phyloP scores from a whole-genome alignment of 2,113 vertebrate genomes.

The Paratilapia polleni region DNA sequence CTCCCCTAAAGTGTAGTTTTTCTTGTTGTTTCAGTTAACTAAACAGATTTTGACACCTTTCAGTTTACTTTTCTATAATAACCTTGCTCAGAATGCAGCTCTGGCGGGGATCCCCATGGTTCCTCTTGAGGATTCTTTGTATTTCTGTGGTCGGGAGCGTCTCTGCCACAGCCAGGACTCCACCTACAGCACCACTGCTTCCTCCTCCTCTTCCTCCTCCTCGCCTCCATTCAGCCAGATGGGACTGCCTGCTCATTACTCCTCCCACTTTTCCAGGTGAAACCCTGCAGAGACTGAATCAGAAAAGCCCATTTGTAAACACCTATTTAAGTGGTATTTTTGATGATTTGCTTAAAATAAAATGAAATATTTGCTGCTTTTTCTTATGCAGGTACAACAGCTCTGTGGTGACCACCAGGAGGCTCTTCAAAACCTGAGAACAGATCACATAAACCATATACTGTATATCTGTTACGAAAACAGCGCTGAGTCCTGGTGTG shows the following conservation, averaged over 20 bases:
- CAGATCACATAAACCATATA: background rate
- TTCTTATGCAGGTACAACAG: constrained; percentile 57
- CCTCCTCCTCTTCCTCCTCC: background rate
- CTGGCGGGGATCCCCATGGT: constrained; percentile 51
- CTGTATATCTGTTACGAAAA: background rate
- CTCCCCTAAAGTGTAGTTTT: fast-evolving
- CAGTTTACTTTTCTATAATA: background rate
- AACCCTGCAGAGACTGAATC: background rate
- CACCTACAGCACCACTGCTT: background rate
- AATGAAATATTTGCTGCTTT: background rate
- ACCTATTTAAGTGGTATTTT: fast-evolving
- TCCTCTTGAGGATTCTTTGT: constrained; percentile 72
- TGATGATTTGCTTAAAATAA: background rate
- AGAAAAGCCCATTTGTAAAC: background rate
- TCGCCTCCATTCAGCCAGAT: background rate
- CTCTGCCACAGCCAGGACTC: constrained; percentile 68
- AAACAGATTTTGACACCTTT: background rate
- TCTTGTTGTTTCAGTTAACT: background rate
- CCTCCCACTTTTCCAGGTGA: constrained; percentile 64
- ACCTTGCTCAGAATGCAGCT: constrained; percentile 55
- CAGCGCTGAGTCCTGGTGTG: background rate
- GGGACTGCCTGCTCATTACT: constrained; percentile 2
- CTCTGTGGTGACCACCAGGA: constrained; percentile 37
- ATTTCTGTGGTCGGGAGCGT: constrained; percentile 61
- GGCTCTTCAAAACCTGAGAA: constrained; percentile 27